These are phyloP conservation scores for Taenaris catops DNA, from an alignment of 2,888 invertebrate genomes.

Conservation along the genomic window DNA sequence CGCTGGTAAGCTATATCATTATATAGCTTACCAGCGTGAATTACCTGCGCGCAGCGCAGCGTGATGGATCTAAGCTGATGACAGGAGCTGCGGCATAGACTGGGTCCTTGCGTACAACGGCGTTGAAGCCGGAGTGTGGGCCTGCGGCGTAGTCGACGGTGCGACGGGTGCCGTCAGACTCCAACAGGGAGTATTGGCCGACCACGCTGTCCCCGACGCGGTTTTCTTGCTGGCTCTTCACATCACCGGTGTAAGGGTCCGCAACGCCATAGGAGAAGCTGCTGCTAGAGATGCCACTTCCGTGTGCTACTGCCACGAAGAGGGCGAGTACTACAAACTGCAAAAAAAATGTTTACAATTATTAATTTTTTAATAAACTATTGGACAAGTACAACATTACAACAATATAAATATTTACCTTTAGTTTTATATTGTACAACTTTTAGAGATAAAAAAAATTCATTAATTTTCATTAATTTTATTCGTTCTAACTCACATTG, in stretches of 20 bases:
- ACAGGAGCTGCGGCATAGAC: slow-evolving; percentile 34
- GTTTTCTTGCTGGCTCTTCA: slow-evolving; percentile 67
- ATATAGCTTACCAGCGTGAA: no score
- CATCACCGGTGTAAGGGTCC: slow-evolving; percentile 72
- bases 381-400: no score
- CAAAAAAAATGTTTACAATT: no score
- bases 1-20: no score
- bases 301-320: slow-evolving; percentile 37
- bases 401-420: no score
- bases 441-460: no score
- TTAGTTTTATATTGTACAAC: no score
- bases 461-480: no score
- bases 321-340: slow-evolving; percentile 49
- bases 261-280: slow-evolving; percentile 73
- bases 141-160: slow-evolving; percentile 77
- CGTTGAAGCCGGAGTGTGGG: slow-evolving; percentile 71
- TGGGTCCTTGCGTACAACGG: slow-evolving; percentile 70
- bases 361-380: no score
- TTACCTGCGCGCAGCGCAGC: slow-evolving; percentile 14
- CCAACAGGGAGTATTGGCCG: slow-evolving; percentile 70
- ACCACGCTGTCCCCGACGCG: slow-evolving; percentile 68
- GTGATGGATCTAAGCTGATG: slow-evolving; percentile 31
- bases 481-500: no score
- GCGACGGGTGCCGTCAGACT: slow-evolving; percentile 72
- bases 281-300: slow-evolving; percentile 43